phyloP scores from a whole-genome alignment of 2,888 invertebrate genomes.

The Cataglyphis cursor region DNA sequence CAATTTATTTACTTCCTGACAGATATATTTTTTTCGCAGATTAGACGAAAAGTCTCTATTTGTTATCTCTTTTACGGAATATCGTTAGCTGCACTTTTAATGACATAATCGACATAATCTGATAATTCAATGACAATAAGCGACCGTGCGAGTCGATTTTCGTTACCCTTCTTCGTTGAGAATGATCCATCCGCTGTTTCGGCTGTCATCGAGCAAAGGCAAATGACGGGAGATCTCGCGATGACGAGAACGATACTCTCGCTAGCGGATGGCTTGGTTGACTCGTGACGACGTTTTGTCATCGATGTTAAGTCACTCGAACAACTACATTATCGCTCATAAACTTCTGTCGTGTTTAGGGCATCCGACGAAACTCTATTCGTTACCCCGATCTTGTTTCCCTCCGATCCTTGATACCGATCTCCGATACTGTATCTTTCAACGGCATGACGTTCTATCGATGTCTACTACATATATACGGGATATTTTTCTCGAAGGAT shows the following conservation, averaged over 20 bases:
- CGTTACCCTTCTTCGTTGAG: not conserved
- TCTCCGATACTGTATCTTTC: conserved; percentile 70
- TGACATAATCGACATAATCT: not conserved
- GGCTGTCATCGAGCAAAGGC: not conserved
- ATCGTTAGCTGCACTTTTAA: not conserved
- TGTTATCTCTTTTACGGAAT: not conserved
- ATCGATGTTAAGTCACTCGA: conserved; percentile 16
- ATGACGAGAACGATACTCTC: not conserved
- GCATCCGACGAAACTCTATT: conserved; percentile 17
- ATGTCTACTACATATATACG: conserved; percentile 33
- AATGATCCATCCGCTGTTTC: conserved; percentile 8
- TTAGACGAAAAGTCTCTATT: no score
- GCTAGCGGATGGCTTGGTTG: not conserved
- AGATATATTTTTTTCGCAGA: no score
- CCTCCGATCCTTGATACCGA: conserved; percentile 11
- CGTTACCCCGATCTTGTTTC: conserved; percentile 11
- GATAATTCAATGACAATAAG: not conserved
- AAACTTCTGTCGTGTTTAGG: not conserved
- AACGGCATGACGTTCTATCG: conserved; percentile 67
- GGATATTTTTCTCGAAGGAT: not conserved
- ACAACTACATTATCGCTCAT: conserved; percentile 27
- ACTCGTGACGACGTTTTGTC: conserved; percentile 13
- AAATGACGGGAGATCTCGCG: not conserved
- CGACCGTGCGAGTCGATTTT: conserved; percentile 23
- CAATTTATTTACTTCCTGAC: not conserved